Conservation (phyloP, 1,140 invertebrate species). For the Drosophila fuyamai region DNA sequence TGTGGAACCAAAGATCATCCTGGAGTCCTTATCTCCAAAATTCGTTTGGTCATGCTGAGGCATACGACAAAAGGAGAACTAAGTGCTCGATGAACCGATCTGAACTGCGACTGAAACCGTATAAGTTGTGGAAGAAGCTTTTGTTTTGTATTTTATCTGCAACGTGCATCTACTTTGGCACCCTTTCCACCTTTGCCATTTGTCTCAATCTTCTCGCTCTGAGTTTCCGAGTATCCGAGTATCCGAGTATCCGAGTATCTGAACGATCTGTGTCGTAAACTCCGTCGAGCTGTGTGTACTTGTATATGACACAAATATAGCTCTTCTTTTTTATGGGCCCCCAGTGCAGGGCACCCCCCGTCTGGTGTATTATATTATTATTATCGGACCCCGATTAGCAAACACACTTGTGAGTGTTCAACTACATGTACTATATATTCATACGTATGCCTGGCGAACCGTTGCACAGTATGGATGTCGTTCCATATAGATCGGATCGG, state of each 20-base stretch:
- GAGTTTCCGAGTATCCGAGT: constrained; percentile 2
- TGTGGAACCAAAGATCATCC: background rate
- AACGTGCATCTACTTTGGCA: background rate
- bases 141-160: constrained; percentile 3
- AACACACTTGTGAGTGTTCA: background rate
- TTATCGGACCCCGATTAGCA: constrained; percentile 35
- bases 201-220: background rate
- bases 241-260: constrained; percentile 1
- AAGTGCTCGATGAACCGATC: background rate
- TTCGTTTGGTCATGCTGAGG: constrained; percentile 2
- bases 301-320: constrained; percentile 7
- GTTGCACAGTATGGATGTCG: constrained; percentile 19
- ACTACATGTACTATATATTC: too few species aligned
- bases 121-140: background rate
- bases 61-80: background rate
- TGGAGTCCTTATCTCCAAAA: constrained; percentile 15
- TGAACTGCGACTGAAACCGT: constrained; percentile 3
- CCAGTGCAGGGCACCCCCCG: background rate
- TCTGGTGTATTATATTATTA: constrained; percentile 1
- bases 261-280: constrained; percentile 1
- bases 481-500: constrained; percentile 42
- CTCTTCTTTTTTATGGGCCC: background rate
- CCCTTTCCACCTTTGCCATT: background rate
- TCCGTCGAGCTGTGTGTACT: constrained; percentile 2
- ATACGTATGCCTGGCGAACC: background rate